These are phyloP conservation scores for Tenodera sinensis DNA, from an alignment of 2,888 invertebrate genomes.

Conservation along the genomic window DNA sequence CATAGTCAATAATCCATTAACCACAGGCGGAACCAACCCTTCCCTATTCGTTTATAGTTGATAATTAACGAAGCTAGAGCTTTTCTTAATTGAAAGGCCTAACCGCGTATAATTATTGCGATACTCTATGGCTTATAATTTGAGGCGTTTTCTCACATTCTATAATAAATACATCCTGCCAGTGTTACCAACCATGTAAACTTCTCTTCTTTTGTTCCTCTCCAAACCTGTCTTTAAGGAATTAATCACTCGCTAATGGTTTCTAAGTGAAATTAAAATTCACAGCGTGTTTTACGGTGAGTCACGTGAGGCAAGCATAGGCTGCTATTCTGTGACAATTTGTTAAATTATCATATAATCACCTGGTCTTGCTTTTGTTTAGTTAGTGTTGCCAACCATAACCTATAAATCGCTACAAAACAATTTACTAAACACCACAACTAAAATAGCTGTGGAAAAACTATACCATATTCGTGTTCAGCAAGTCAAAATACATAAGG, in stretches of 20 bases:
- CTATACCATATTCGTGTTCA: no score
- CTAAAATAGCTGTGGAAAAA: no score
- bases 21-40: not conserved
- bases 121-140: not conserved
- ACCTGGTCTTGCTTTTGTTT: no score
- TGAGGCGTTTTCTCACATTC: not conserved
- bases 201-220: not conserved
- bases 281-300: not conserved
- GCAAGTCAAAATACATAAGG: no score
- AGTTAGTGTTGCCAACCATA: no score
- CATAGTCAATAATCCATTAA: not conserved
- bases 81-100: not conserved
- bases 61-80: not conserved
- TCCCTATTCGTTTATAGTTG: not conserved
- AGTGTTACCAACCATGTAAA: not conserved
- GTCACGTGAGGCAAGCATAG: no score
- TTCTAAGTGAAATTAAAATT: not conserved
- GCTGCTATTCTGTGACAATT: no score
- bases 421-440: no score
- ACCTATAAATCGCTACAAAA: no score
- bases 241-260: not conserved
- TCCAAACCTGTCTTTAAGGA: not conserved
- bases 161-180: not conserved
- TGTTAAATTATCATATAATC: no score
- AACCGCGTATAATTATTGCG: not conserved